A percentile compares a stretch with the other conserved stretches of the same genome.
Conservation (phyloP, 2,888 invertebrate genomes). For the Apodemia duryi region DNA sequence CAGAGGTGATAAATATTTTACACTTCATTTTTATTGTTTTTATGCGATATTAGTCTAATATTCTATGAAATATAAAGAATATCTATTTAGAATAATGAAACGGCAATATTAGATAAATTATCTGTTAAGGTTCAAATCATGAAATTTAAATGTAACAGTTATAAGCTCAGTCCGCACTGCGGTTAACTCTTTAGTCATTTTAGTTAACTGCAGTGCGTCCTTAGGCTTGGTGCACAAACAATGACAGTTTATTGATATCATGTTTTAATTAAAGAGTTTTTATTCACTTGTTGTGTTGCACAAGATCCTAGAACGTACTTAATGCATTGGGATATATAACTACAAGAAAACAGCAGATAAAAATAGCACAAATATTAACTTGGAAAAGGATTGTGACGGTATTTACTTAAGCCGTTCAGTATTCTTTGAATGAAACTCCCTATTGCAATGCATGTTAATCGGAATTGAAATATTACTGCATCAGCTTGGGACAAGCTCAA, state of each 20-base stretch:
- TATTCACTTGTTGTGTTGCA: constrained; percentile 39
- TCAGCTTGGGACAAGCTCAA: too few relatives aligned
- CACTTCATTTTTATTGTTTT: too few relatives aligned
- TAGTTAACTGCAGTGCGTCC: background rate
- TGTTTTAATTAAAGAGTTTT: constrained; percentile 17
- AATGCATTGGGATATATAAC: constrained; percentile 20
- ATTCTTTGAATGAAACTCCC: too few relatives aligned
- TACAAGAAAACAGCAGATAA: background rate
- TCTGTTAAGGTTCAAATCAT: constrained; percentile 29
- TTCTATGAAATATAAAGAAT: too few relatives aligned
- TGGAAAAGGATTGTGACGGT: too few relatives aligned
- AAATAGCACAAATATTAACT: background rate
- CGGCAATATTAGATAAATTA: constrained; percentile 33
- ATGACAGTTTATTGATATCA: constrained; percentile 24
- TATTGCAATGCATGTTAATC: too few relatives aligned
- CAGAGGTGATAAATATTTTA: too few relatives aligned
- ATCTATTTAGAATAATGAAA: constrained; percentile 30
- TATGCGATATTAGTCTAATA: too few relatives aligned
- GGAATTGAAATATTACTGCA: too few relatives aligned
- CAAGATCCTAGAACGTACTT: constrained; percentile 35
- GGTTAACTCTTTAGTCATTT: constrained; percentile 10
- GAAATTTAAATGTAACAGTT: constrained; percentile 20
- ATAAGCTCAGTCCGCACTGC: constrained; percentile 10
- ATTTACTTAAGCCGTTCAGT: too few relatives aligned
- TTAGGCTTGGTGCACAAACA: constrained; percentile 29